Conservation (phyloP, 2,888 invertebrate genomes). For the Leptopilina drosophilae region DNA sequence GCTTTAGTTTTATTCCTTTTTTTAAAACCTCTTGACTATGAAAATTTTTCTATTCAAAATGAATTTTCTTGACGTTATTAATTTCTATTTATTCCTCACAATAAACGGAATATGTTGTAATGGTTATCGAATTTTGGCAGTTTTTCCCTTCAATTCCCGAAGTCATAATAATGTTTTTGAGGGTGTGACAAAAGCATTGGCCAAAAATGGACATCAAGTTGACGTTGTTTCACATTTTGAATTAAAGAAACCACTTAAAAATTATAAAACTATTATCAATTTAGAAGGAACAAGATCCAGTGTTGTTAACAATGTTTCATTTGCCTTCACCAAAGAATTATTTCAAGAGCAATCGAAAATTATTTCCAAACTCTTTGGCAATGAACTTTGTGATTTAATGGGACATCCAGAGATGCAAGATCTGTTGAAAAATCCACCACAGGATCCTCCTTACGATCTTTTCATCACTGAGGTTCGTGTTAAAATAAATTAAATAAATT, state of each 20-base stretch:
- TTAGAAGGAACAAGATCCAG: slow-evolving; percentile 53
- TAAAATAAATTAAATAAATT: too few species aligned
- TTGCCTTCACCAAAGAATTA: too few species aligned
- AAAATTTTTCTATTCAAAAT: too few species aligned
- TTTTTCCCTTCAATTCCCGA: slow-evolving; percentile 76
- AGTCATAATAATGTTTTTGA: slow-evolving; percentile 78
- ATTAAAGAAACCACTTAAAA: slow-evolving; percentile 65
- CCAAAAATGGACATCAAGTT: slow-evolving; percentile 77
- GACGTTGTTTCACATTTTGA: slow-evolving; percentile 73
- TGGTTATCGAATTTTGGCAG: slow-evolving; percentile 74
- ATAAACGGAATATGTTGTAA: slow-evolving; percentile 4
- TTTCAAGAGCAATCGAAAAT: slow-evolving; percentile 44
- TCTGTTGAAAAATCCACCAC: slow-evolving; percentile 62
- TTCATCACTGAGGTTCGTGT: slow-evolving; percentile 65
- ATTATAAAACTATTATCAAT: slow-evolving; percentile 72
- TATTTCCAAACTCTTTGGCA: slow-evolving; percentile 53
- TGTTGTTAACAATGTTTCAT: too few species aligned
- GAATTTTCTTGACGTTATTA: too few species aligned
- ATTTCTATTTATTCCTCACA: too few species aligned
- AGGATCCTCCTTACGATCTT: slow-evolving; percentile 66
- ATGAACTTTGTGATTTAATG: slow-evolving; percentile 58
- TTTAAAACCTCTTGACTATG: too few species aligned
- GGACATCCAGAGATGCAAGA: slow-evolving; percentile 57
- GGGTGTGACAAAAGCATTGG: slow-evolving; percentile 74
- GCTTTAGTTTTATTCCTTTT: too few species aligned